Percentiles rank a stretch among this genome's conserved stretches.
Conservation (phyloP, 2,797 vertebrate genomes). For the Dryobates pubescens region DNA sequence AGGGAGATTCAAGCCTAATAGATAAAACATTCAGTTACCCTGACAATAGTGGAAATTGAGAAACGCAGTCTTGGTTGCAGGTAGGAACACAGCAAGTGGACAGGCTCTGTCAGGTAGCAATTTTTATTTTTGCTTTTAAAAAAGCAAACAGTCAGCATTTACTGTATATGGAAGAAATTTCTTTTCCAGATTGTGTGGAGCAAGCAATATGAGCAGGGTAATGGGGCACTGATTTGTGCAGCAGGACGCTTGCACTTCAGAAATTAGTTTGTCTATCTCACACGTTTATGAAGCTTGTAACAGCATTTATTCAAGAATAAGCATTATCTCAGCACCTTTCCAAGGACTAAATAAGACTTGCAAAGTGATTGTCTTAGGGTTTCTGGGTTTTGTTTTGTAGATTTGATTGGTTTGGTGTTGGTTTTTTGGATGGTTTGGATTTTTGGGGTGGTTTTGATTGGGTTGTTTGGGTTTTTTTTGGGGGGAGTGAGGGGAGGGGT, state of each 20-base stretch:
- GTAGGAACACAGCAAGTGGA: neutral
- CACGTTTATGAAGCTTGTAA: conserved; percentile 13
- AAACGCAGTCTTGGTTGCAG: neutral
- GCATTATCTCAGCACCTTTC: conserved; percentile 46
- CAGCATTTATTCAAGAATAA: conserved; percentile 59
- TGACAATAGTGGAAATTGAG: neutral
- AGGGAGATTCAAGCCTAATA: neutral
- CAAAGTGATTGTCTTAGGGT: neutral
- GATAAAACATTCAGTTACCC: conserved; percentile 12
- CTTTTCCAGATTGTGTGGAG: neutral
- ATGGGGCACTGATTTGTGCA: conserved; percentile 35
- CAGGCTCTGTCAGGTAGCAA: conserved; percentile 6
- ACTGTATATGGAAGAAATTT: neutral
- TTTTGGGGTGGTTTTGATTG: no score
- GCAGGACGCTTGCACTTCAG: conserved; percentile 13
- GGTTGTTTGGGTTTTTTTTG: no score
- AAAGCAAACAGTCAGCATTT: neutral
- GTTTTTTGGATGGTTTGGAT: neutral
- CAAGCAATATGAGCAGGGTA: neutral
- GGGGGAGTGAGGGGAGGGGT: no score
- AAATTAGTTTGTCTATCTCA: neutral
- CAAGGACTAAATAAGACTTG: conserved; percentile 26
- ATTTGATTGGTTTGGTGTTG: neutral
- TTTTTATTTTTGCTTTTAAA: neutral
- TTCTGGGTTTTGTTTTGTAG: neutral